Conservation (phyloP, 1,140 invertebrate genomes). For the Parasteatoda tepidariorum region DNA sequence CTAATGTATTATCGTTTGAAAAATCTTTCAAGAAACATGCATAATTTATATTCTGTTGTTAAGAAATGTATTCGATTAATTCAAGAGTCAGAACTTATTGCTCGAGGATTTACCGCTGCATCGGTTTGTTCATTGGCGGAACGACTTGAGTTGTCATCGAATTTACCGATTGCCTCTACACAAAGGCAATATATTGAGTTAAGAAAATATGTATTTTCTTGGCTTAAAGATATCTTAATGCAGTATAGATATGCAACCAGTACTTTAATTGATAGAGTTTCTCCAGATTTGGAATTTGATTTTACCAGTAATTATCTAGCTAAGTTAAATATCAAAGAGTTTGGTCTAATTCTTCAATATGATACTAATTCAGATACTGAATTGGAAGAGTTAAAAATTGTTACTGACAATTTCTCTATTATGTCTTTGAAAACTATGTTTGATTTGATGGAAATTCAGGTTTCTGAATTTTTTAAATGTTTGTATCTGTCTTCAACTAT, state of each 20-base stretch:
- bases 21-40: background rate
- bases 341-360: constrained; percentile 29
- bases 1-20: background rate
- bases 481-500: background rate
- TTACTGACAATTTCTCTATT: constrained; percentile 34
- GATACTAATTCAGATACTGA: constrained; percentile 18
- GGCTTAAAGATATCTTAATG: constrained; percentile 27
- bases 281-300: background rate
- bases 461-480: constrained; percentile 39
- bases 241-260: background rate
- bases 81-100: constrained; percentile 42
- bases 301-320: constrained; percentile 22
- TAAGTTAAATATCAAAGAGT: constrained; percentile 31
- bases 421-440: constrained; percentile 37
- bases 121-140: constrained; percentile 9
- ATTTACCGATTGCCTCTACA: constrained; percentile 13
- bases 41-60: background rate
- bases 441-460: constrained; percentile 33
- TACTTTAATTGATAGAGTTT: background rate
- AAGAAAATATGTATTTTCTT: constrained; percentile 25
- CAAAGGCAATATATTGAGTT: constrained; percentile 17
- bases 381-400: background rate
- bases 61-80: constrained; percentile 39
- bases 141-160: constrained; percentile 20
- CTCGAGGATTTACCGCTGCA: constrained; percentile 39